A percentile compares a stretch with the other conserved stretches of the same genome.
These are phyloP conservation scores for fruit fly (Drosophila melanogaster) DNA, from an alignment of 1,140 invertebrate species.

Conservation along the genomic window DNA sequence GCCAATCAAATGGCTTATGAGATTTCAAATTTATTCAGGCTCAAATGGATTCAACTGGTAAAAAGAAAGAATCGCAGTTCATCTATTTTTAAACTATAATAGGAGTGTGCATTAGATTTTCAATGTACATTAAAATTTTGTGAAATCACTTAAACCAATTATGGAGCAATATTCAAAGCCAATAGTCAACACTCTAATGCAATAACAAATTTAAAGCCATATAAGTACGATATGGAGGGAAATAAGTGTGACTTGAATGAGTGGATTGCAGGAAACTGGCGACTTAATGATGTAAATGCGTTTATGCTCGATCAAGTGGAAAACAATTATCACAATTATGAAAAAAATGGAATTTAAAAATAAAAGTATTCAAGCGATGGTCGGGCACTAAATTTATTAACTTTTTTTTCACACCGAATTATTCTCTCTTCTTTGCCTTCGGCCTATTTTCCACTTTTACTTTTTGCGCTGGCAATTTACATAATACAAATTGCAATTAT, in stretches of 20 bases:
- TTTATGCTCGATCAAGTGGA: constrained; percentile 55
- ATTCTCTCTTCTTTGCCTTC: constrained; percentile 12
- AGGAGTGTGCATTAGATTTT: constrained; percentile 6
- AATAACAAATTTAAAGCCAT: constrained; percentile 15
- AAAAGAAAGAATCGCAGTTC: neutral
- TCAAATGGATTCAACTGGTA: neutral
- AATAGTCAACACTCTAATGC: constrained; percentile 33
- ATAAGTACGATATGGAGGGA: neutral
- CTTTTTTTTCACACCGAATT: constrained; percentile 28
- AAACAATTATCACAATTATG: constrained; percentile 59
- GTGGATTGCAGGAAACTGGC: constrained; percentile 1
- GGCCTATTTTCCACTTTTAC: constrained; percentile 13
- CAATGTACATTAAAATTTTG: constrained; percentile 26
- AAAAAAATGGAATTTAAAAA: constrained; percentile 15
- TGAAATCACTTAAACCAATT: constrained; percentile 31
- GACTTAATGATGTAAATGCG: constrained; percentile 46
- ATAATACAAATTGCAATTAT: constrained; percentile 64
- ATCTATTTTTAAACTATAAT: constrained; percentile 2
- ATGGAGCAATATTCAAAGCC: neutral
- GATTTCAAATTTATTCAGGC: neutral
- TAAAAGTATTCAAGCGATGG: constrained; percentile 10
- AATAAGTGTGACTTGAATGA: neutral
- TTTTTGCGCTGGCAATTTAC: constrained; percentile 43
- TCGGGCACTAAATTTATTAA: constrained; percentile 27
- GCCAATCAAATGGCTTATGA: constrained; percentile 4